phyloP scores from a whole-genome alignment of 2,888 invertebrate genomes.

The Pristionchus fissidentatus region DNA sequence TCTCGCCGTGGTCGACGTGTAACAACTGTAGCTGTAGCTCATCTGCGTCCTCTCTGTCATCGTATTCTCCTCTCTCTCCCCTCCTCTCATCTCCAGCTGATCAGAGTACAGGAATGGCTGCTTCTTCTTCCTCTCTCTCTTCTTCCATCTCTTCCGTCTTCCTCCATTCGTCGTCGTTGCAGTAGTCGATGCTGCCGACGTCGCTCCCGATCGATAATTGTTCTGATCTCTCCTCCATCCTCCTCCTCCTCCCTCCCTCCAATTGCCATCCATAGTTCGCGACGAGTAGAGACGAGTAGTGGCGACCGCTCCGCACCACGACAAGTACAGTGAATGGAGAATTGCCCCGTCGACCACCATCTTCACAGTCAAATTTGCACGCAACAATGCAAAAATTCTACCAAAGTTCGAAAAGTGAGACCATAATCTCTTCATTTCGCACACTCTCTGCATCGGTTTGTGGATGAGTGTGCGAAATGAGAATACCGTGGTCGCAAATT shows the following conservation, averaged over 20 bases:
- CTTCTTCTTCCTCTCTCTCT: conserved; percentile 4
- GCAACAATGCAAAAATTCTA: not conserved
- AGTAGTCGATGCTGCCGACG: not conserved
- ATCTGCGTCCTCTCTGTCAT: not conserved
- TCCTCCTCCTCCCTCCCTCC: not conserved
- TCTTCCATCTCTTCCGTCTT: not conserved
- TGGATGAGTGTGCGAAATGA: too few relatives aligned
- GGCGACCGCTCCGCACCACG: not conserved
- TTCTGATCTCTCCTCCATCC: not conserved
- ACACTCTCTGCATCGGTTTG: too few relatives aligned
- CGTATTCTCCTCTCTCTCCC: not conserved
- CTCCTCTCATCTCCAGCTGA: not conserved
- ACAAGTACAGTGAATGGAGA: not conserved
- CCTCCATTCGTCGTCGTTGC: not conserved
- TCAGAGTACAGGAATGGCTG: too few relatives aligned
- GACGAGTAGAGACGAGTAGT: not conserved
- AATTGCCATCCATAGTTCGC: not conserved
- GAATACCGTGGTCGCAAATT: too few relatives aligned
- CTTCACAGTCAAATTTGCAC: not conserved
- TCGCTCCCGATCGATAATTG: not conserved
- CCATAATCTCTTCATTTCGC: too few relatives aligned
- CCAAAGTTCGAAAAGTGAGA: too few relatives aligned
- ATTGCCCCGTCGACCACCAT: not conserved
- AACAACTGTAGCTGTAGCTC: not conserved
- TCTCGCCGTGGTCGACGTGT: not conserved